These are phyloP conservation scores for Caretta caretta DNA, from an alignment of 2,113 vertebrate species.

Conservation along the genomic window DNA sequence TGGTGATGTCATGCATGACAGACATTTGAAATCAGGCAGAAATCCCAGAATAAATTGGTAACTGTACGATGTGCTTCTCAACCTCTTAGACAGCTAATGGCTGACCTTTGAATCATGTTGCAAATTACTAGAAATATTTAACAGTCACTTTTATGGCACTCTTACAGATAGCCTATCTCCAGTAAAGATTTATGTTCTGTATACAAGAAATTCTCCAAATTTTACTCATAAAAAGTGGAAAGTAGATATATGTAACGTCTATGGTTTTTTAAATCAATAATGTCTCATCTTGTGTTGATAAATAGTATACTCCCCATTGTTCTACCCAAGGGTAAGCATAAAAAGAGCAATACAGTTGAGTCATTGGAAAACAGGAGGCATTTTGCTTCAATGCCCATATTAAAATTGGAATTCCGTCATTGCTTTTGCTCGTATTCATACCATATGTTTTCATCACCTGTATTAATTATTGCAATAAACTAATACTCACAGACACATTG, in stretches of 20 bases:
- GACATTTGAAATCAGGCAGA: slow-evolving; percentile 30
- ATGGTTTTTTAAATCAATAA: not conserved
- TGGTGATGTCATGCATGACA: slow-evolving; percentile 29
- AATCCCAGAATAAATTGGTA: slow-evolving; percentile 37
- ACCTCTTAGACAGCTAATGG: not conserved
- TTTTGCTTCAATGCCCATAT: not conserved
- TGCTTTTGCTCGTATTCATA: not conserved
- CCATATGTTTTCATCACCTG: not conserved
- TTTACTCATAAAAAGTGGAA: slow-evolving; percentile 19
- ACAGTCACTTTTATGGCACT: not conserved
- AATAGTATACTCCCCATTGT: not conserved
- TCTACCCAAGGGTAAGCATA: not conserved
- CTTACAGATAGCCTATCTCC: not conserved
- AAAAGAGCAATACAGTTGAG: not conserved
- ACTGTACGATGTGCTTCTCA: not conserved
- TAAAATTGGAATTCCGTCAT: slow-evolving; percentile 26
- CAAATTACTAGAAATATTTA: slow-evolving; percentile 54
- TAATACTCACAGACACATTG: slow-evolving; percentile 2
- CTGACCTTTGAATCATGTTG: not conserved
- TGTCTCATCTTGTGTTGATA: not conserved
- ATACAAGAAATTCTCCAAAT: not conserved
- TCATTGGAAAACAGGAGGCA: slow-evolving; percentile 1
- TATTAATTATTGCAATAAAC: slow-evolving; percentile 27
- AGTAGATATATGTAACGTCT: not conserved
- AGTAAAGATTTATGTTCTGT: slow-evolving; percentile 24